Percentiles rank a stretch among this genome's conserved stretches.
phyloP scores from a whole-genome alignment of 2,888 invertebrate species.

The Heliconius ismenius region DNA sequence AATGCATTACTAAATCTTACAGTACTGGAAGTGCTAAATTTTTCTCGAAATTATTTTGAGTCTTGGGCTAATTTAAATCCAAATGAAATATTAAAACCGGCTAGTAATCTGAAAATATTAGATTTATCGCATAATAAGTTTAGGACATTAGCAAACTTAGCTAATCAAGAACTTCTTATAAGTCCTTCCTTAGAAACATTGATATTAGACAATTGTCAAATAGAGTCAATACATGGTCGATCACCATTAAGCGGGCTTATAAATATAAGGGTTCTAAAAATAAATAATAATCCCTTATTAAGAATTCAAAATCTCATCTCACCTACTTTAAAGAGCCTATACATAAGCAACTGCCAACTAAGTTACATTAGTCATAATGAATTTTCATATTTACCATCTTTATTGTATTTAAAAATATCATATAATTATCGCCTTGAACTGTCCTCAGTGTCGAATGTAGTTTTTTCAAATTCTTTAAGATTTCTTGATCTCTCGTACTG shows the following conservation, averaged over 20 bases:
- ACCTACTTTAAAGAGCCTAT: conserved; percentile 76
- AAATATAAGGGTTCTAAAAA: conserved; percentile 77
- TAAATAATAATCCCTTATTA: conserved; percentile 79
- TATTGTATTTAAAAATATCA: conserved; percentile 83
- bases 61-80: conserved; percentile 82
- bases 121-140: conserved; percentile 85
- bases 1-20: conserved; percentile 78
- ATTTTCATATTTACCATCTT: conserved; percentile 80
- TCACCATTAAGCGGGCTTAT: conserved; percentile 77
- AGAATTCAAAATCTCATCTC: conserved; percentile 76
- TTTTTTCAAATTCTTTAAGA: conserved; percentile 79
- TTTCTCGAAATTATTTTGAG: conserved; percentile 84
- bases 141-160: conserved; percentile 73
- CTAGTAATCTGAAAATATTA: conserved; percentile 80
- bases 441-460: conserved; percentile 62
- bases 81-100: conserved; percentile 72
- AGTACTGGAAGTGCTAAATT: conserved; percentile 81
- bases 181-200: conserved; percentile 82
- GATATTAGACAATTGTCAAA: conserved; percentile 84
- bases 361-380: conserved; percentile 76
- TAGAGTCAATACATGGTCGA: conserved; percentile 77
- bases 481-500: conserved; percentile 84
- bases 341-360: conserved; percentile 82
- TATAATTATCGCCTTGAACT: conserved; percentile 83
- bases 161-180: conserved; percentile 77